Percentiles rank a stretch among this genome's conserved stretches.
These are phyloP conservation scores for Macropis europaea DNA, from an alignment of 2,888 invertebrate genomes.

Conservation along the genomic window DNA sequence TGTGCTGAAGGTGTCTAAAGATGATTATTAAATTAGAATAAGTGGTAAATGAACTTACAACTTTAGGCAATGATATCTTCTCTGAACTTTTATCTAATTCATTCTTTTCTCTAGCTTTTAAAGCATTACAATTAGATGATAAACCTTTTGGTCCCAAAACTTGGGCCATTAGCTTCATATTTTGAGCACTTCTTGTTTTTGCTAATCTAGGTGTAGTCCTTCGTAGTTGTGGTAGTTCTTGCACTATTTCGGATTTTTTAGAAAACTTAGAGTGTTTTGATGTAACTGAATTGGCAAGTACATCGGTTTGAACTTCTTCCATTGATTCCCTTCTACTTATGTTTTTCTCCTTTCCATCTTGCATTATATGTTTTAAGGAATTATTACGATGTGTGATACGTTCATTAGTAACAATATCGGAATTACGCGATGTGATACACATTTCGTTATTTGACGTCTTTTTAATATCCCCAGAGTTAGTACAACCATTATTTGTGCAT, in stretches of 20 bases:
- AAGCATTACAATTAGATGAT: constrained; percentile 60
- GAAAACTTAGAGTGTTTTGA: constrained; percentile 27
- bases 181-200: constrained; percentile 77
- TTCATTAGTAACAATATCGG: constrained; percentile 1
- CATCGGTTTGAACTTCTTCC: constrained; percentile 2
- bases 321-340: constrained; percentile 2
- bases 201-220: constrained; percentile 76
- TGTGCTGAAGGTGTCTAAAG: constrained; percentile 3
- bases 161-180: constrained; percentile 76
- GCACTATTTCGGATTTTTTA: constrained; percentile 26
- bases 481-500: background rate
- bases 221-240: constrained; percentile 68
- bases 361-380: background rate
- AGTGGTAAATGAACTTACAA: constrained; percentile 42
- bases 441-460: background rate
- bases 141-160: constrained; percentile 70
- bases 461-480: background rate
- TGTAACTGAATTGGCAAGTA: constrained; percentile 6
- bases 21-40: constrained; percentile 1
- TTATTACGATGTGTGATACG: background rate
- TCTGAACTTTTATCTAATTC: constrained; percentile 58
- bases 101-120: constrained; percentile 67
- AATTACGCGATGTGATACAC: background rate
- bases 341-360: background rate
- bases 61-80: constrained; percentile 50